These are phyloP conservation scores for Suricata suricatta DNA, from an alignment of 2,113 vertebrate species.

Conservation along the genomic window DNA sequence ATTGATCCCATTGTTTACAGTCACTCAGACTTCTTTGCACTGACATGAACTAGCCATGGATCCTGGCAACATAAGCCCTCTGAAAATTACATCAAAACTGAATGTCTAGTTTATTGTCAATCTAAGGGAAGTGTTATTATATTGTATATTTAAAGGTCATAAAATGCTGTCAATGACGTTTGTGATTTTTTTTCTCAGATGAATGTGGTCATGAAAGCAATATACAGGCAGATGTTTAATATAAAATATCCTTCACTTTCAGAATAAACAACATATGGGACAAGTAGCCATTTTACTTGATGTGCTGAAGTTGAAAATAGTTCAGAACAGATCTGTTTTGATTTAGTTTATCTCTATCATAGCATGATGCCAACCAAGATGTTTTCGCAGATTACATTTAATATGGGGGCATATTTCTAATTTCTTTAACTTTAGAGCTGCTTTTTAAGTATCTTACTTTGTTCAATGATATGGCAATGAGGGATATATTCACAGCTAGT, in stretches of 20 bases:
- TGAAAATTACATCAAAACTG: conserved; percentile 42
- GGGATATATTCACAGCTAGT: conserved; percentile 54
- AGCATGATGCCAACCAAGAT: conserved; percentile 23
- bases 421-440: conserved; percentile 68
- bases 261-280: conserved; percentile 71
- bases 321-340: conserved; percentile 63
- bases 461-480: conserved; percentile 52
- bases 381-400: conserved; percentile 65
- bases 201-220: conserved; percentile 71
- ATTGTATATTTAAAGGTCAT: conserved; percentile 73
- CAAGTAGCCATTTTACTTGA: conserved; percentile 69
- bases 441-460: conserved; percentile 58
- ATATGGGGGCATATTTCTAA: conserved; percentile 37
- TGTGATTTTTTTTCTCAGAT: conserved; percentile 50
- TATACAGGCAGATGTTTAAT: conserved; percentile 77
- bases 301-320: conserved; percentile 65
- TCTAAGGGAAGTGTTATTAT: conserved; percentile 72
- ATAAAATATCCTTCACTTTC: conserved; percentile 77
- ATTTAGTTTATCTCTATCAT: conserved; percentile 59
- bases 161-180: conserved; percentile 69
- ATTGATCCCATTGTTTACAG: not conserved
- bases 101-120: conserved; percentile 58
- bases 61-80: not conserved
- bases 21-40: not conserved
- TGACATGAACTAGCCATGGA: not conserved